These are phyloP conservation scores for Mythimna vitellina DNA, from an alignment of 2,888 invertebrate species.

Conservation along the genomic window DNA sequence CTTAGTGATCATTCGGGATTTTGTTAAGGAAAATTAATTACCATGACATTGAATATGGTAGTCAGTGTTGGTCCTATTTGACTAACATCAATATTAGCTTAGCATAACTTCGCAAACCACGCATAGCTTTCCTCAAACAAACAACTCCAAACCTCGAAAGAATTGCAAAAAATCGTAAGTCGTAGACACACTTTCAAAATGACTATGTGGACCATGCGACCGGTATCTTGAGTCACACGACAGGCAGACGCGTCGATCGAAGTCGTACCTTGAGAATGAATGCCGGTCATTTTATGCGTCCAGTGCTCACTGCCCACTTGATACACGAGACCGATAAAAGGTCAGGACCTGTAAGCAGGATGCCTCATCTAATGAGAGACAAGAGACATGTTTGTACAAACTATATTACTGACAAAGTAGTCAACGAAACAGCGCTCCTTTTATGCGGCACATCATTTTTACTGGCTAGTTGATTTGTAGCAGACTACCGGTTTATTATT, in stretches of 20 bases:
- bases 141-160: not conserved
- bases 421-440: conserved; percentile 46
- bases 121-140: not conserved
- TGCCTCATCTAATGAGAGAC: conserved; percentile 79
- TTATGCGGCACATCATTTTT: conserved; percentile 46
- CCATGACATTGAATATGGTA: conserved; percentile 7
- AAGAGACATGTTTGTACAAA: conserved; percentile 74
- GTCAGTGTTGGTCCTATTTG: conserved; percentile 7
- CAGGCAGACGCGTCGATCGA: conserved; percentile 30
- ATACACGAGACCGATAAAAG: conserved; percentile 80
- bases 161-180: conserved; percentile 25
- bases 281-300: conserved; percentile 76
- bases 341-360: conserved; percentile 82
- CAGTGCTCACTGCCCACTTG: conserved; percentile 76
- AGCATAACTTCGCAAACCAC: conserved; percentile 11
- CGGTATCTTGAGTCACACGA: conserved; percentile 36
- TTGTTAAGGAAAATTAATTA: conserved; percentile 32
- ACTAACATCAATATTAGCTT: conserved; percentile 24
- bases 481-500: conserved; percentile 54
- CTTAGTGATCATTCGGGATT: not conserved
- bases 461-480: not conserved
- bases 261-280: conserved; percentile 66
- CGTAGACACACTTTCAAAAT: conserved; percentile 52
- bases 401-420: conserved; percentile 64
- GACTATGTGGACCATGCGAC: conserved; percentile 29